Percentiles rank a stretch among this genome's conserved stretches.
phyloP scores from a whole-genome alignment of 1,140 invertebrate species.

The Achroia grisella region DNA sequence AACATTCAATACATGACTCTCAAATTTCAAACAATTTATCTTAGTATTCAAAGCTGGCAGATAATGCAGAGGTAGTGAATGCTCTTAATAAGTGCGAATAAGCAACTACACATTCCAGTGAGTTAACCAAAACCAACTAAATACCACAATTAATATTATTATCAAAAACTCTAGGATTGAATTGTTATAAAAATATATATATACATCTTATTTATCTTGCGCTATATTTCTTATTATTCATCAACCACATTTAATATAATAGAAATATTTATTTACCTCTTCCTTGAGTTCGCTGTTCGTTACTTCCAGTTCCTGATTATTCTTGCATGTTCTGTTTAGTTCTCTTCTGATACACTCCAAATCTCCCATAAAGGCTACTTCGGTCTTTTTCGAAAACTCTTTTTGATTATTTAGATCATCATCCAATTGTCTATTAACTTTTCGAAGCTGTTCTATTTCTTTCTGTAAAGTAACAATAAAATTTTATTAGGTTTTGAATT shows the following conservation, averaged over 20 bases:
- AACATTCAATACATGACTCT: too few species aligned
- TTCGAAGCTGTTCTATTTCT: conserved; percentile 56
- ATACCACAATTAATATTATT: neutral
- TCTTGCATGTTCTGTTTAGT: conserved; percentile 67
- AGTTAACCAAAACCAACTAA: conserved; percentile 9
- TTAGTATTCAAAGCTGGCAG: too few species aligned
- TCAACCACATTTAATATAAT: neutral
- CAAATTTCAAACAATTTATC: too few species aligned
- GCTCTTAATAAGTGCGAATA: conserved; percentile 10
- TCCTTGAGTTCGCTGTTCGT: conserved; percentile 76
- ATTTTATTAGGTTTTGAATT: too few species aligned
- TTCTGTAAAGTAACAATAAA: conserved; percentile 34
- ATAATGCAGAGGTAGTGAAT: too few species aligned
- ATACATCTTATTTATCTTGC: neutral
- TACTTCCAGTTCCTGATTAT: conserved; percentile 73
- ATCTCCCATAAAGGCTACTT: conserved; percentile 61
- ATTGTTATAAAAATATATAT: too few species aligned
- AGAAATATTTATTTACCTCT: conserved; percentile 53
- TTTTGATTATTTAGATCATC: conserved; percentile 59
- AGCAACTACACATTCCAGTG: conserved; percentile 24
- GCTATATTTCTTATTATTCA: neutral
- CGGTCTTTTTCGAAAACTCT: conserved; percentile 63
- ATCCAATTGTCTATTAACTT: conserved; percentile 53
- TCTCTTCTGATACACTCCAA: conserved; percentile 67
- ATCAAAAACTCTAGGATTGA: too few species aligned